Evolutionary conservation across 2,888 invertebrate species (phyloP).

Genomic region (Phortica magna): DNA sequence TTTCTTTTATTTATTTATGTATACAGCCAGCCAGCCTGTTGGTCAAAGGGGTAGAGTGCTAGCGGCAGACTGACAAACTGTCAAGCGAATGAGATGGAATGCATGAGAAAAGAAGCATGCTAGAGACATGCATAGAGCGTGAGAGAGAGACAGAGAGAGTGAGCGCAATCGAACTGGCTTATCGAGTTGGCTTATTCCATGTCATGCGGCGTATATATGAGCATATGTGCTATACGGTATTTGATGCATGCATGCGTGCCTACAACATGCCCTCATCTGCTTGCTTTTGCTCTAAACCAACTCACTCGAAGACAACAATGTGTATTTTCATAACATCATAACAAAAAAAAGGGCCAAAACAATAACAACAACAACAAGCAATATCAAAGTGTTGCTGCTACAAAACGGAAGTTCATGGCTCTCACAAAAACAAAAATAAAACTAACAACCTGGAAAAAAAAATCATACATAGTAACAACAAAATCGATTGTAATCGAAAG

Average conservation of each 20-base stretch:
- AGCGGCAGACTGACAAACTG: too few relatives aligned
- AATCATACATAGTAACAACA: neutral
- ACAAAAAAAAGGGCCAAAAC: neutral
- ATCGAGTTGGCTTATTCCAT: conserved; percentile 11
- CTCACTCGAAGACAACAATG: too few relatives aligned
- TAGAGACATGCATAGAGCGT: neutral
- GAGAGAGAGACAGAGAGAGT: neutral
- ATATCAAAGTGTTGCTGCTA: neutral
- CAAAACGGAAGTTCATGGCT: neutral
- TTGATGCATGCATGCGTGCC: too few relatives aligned
- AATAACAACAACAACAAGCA: neutral
- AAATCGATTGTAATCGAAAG: neutral
- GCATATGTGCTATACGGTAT: too few relatives aligned
- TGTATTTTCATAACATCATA: neutral
- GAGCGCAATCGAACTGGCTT: neutral
- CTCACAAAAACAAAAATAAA: neutral
- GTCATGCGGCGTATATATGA: neutral
- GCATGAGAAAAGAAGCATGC: too few relatives aligned
- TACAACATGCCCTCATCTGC: too few relatives aligned
- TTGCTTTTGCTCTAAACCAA: too few relatives aligned
- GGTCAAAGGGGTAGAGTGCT: neutral
- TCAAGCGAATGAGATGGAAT: too few relatives aligned
- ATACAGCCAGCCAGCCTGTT: neutral
- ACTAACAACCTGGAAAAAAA: neutral
- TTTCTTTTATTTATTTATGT: conserved; percentile 36